Evolutionary conservation across 2,797 vertebrate genomes (phyloP).

Genomic region (Poeciliopsis paucimaculata): DNA sequence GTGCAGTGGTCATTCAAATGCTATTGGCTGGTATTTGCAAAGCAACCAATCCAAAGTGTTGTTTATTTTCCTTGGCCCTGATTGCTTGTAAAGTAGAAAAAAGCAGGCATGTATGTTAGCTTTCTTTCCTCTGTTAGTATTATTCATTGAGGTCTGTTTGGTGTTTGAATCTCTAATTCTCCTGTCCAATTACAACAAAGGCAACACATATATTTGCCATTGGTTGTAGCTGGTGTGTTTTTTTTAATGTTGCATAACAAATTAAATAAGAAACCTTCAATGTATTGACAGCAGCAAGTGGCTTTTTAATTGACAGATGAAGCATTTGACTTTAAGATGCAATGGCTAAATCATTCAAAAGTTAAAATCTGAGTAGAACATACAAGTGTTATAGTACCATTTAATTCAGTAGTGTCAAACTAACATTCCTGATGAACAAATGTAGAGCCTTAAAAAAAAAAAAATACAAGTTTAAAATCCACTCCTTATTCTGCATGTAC

Average conservation of each 20-base stretch:
- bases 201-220: background rate
- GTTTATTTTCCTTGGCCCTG: background rate
- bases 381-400: constrained; percentile 21
- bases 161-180: background rate
- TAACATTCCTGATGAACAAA: background rate
- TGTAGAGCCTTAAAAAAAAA: background rate
- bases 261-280: background rate
- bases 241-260: background rate
- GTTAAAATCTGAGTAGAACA: constrained; percentile 32
- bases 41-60: background rate
- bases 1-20: background rate
- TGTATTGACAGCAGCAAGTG: background rate
- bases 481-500: background rate
- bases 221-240: background rate
- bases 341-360: constrained; percentile 20
- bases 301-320: constrained; percentile 41
- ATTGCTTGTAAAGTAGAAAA: background rate
- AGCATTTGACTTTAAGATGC: constrained; percentile 23
- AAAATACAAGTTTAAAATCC: constrained; percentile 5
- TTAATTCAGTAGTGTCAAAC: constrained; percentile 7
- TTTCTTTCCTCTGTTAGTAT: background rate
- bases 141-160: background rate
- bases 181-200: background rate
- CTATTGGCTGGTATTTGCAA: background rate
- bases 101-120: background rate